Base-by-base conservation (phyloP, 1,140 invertebrate species). In the Hylaeus volcanicus region DNA sequence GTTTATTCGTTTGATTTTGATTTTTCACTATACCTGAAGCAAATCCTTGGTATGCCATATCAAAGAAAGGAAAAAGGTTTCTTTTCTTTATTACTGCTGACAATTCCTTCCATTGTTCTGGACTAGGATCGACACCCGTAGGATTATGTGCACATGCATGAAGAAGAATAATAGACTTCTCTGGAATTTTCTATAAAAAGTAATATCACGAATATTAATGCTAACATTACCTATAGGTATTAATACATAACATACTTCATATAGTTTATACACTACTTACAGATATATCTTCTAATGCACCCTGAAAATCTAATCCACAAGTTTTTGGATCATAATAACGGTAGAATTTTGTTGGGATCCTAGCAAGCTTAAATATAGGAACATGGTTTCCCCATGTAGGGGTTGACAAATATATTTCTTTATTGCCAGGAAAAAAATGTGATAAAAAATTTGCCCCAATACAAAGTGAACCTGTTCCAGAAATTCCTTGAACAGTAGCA, bases 81-180 rank as follows among this genome's bases (percentile, higher is more conserved):
- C 94, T 96, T 72, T 96, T 95, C 91, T 98, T 98, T 39, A 99
- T 95, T 1, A 97, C 89, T 89, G 93, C 73, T 0, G 96, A 96
- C 3, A 97, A 92, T 91, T 97, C 95, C 64, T 96, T 95, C 99
- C 99, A 99, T 93, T 99, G 98, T 84, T 99, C 97, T 26, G 95
- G 95, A 90, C 95, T 96, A n/a, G 97, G 98, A 94, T 98, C 98
- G 53, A 99, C 98, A 66, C 99, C 99, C 69, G 99, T 99, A 11
- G 99, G 99, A 94, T 99, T 99, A 93, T 99, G 99, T 51, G 99
- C 99, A 94, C 99, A 99, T 14, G 99, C 98, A 93, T 99, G 99
- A 5, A 99, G 93, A 61, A 99, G 94, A 90, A 99, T 96, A 45
- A 99, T 96, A 6, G 98, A 97, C 76, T 96, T 96, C 88, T 98